Evolutionary conservation across 1,140 invertebrate species (phyloP).

Genomic region (Rhynchophorus ferrugineus): DNA sequence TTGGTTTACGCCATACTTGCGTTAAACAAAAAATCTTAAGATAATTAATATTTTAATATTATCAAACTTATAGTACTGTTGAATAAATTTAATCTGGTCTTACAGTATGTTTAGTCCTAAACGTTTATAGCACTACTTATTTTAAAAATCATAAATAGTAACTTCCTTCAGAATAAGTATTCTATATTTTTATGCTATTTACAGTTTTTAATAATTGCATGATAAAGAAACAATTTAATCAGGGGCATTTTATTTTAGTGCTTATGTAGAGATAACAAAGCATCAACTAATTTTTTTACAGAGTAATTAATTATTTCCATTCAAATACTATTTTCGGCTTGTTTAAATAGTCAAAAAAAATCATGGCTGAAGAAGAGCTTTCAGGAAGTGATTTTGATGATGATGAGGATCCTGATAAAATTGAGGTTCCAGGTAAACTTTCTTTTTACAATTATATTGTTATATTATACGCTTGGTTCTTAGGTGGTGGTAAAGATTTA

Average conservation of each 20-base stretch:
- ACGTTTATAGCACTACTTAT: no score
- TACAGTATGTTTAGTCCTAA: no score
- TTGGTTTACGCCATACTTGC: constrained; percentile 39
- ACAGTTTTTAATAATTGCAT: no score
- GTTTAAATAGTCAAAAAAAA: constrained; percentile 31
- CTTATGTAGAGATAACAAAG: neutral
- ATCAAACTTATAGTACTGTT: no score
- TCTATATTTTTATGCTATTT: no score
- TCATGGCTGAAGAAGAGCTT: constrained; percentile 53
- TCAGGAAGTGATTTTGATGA: constrained; percentile 77
- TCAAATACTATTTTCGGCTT: constrained; percentile 17
- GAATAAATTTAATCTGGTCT: no score
- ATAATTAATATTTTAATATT: constrained; percentile 4
- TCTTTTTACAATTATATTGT: constrained; percentile 1
- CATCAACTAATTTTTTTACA: constrained; percentile 13
- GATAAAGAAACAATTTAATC: no score
- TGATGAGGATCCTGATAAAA: constrained; percentile 83
- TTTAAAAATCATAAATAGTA: no score
- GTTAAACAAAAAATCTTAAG: constrained; percentile 26
- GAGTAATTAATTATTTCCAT: constrained; percentile 15
- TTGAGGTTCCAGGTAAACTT: constrained; percentile 72
- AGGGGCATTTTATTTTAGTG: neutral
- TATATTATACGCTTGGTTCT: constrained; percentile 22
- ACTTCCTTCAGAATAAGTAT: no score
- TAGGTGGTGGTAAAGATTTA: constrained; percentile 73